phyloP scores from a whole-genome alignment of 1,140 invertebrate genomes.

The Lepidotrigona ventralis region DNA sequence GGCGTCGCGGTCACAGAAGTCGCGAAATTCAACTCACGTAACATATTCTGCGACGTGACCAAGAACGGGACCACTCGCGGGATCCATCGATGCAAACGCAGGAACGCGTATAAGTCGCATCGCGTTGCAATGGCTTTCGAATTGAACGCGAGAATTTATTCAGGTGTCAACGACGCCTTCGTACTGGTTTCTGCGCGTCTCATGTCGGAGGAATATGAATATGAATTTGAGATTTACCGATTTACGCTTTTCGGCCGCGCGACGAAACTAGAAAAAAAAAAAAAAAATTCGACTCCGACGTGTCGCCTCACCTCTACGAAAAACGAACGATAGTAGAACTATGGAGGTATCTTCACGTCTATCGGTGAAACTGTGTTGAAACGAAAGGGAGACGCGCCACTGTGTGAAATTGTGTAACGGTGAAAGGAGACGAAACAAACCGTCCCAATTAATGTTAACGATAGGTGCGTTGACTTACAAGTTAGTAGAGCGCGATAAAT shows the following conservation, averaged over 20 bases:
- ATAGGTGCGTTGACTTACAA: slow-evolving; percentile 12
- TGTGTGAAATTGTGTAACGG: too few species aligned
- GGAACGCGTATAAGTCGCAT: slow-evolving; percentile 28
- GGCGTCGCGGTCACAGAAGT: too few species aligned
- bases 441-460: slow-evolving; percentile 20
- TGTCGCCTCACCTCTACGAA: background rate
- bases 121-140: slow-evolving; percentile 16
- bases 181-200: slow-evolving; percentile 23
- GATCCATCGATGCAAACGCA: slow-evolving; percentile 17
- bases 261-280: background rate
- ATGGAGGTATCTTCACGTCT: too few species aligned
- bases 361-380: too few species aligned
- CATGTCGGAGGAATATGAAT: background rate
- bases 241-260: too few species aligned
- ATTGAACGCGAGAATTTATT: background rate
- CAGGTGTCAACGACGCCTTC: background rate
- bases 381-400: too few species aligned
- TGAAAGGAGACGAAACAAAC: background rate
- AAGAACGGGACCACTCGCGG: slow-evolving; percentile 1
- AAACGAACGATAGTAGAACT: too few species aligned
- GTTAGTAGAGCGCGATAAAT: background rate
- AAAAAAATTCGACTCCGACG: background rate
- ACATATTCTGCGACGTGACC: slow-evolving; percentile 25
- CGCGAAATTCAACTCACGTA: slow-evolving; percentile 29
- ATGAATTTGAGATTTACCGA: too few species aligned